Percentiles rank a stretch among this genome's conserved stretches.
Conservation (phyloP, 2,888 invertebrate genomes). For the Apamea monoglypha region DNA sequence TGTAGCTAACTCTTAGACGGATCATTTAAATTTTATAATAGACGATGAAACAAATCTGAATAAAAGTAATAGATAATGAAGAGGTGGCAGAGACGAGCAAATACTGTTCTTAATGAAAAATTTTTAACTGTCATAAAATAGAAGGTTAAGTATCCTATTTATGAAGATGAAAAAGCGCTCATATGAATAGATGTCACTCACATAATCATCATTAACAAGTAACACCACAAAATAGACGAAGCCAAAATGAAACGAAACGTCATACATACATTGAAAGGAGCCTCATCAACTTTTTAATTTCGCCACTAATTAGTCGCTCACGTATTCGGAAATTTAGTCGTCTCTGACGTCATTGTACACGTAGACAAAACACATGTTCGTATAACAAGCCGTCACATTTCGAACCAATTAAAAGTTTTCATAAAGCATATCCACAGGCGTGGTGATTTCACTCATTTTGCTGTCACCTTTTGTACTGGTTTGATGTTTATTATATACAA, state of each 20-base stretch:
- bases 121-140: neutral
- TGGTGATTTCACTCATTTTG: conserved; percentile 25
- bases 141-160: neutral
- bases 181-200: neutral
- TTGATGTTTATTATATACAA: conserved; percentile 39
- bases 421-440: conserved; percentile 32
- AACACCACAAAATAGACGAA: neutral
- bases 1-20: neutral
- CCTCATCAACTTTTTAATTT: conserved; percentile 51
- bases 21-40: neutral
- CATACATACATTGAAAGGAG: conserved; percentile 26
- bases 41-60: neutral
- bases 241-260: conserved; percentile 26
- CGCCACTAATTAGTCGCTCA: conserved; percentile 48
- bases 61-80: neutral
- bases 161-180: neutral
- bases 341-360: conserved; percentile 19
- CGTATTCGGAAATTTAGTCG: conserved; percentile 30
- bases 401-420: conserved; percentile 47
- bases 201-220: conserved; percentile 10
- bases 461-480: conserved; percentile 46
- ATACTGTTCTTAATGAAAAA: neutral
- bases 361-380: conserved; percentile 44
- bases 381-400: conserved; percentile 25
- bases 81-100: too few species aligned